Evolutionary conservation across 2,113 vertebrate species (phyloP), one percentile per base, ranked within the genome.

Genomic region (Corythaixoides concolor): DNA sequence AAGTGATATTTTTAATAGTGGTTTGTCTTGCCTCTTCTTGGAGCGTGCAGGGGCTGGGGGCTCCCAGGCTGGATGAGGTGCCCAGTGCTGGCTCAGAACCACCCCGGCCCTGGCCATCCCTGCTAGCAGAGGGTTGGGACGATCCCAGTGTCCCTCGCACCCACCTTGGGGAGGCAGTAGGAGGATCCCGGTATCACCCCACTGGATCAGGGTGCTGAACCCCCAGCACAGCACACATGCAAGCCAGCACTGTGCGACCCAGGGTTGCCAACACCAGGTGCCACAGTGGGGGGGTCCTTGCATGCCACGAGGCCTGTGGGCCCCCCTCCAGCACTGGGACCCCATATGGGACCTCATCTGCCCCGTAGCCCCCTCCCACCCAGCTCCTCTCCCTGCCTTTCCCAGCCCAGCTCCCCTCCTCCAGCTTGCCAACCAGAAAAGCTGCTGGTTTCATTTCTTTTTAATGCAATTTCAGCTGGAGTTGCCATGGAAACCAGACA

Each of bases 1-100:
- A 97, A 95, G 88, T 93, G 97, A 95, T 97, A 97, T 97, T 97
- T 97, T 97, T 97, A 97, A 95, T 93, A 95, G 66, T 9, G 3
- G 64, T 88, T 81, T 94, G 93, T 95, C 83, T 86, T 0, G 52
- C 41, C 56, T 95, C 63, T 96, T 92, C 64, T 95, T 93, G 76
- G 49, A 72, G 26, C 2, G 1, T 6, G 32, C 18, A 35, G 43
- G 37, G 58, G 23, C 12, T 0, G 0, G 63, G n/a, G 20, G 22
- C 7, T 58, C 2, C 49, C 7, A 11, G 74, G 17, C 45, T 37
- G n/a, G 27, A 32, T 50, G 53, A 16, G 20, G 35, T 50, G 49
- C 9, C 41, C 60, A 27, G 13, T 58, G 80, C n/a, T 88, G 68
- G 26, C 39, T 81, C 49, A 45, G 35, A 60, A 47, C 33, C 45